phyloP scores from a whole-genome alignment of 2,888 invertebrate genomes.

The Drosophila eohydei region DNA sequence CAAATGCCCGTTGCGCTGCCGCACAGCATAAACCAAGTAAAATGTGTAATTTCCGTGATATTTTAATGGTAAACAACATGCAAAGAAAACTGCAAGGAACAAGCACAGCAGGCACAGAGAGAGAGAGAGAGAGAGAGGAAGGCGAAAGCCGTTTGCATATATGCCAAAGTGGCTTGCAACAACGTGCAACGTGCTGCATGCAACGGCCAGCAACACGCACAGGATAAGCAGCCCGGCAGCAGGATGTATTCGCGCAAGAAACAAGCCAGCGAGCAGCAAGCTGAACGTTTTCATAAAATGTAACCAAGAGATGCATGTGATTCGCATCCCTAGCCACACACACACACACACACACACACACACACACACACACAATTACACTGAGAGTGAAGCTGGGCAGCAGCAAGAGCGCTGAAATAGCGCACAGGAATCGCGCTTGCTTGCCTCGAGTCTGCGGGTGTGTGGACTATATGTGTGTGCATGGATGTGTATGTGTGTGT shows the following conservation, averaged over 20 bases:
- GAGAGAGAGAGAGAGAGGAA: background rate
- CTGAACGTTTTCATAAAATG: conserved; percentile 80
- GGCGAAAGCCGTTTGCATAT: conserved; percentile 54
- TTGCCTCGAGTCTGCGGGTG: conserved; percentile 49
- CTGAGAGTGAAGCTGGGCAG: conserved; percentile 19
- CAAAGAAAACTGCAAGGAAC: conserved; percentile 61
- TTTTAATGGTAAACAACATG: conserved; percentile 78
- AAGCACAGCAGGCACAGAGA: conserved; percentile 32
- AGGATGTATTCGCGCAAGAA: conserved; percentile 70
- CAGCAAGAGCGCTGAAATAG: conserved; percentile 46
- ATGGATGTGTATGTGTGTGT: conserved; percentile 22
- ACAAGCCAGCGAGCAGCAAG: conserved; percentile 42
- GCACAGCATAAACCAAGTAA: conserved; percentile 77
- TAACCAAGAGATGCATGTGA: conserved; percentile 81
- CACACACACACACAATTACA: conserved; percentile 21
- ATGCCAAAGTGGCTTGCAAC: conserved; percentile 66
- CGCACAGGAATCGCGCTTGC: conserved; percentile 65
- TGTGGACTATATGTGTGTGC: conserved; percentile 20
- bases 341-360: conserved; percentile 28
- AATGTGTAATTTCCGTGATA: conserved; percentile 82
- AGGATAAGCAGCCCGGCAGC: conserved; percentile 54
- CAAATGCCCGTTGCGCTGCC: conserved; percentile 36
- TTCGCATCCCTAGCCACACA: conserved; percentile 65
- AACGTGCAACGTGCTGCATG: conserved; percentile 26
- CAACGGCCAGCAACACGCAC: conserved; percentile 60